Percentiles rank a stretch among this genome's conserved stretches.
Evolutionary conservation across 2,888 invertebrate species (phyloP).

Genomic region (Agrochola circellaris): DNA sequence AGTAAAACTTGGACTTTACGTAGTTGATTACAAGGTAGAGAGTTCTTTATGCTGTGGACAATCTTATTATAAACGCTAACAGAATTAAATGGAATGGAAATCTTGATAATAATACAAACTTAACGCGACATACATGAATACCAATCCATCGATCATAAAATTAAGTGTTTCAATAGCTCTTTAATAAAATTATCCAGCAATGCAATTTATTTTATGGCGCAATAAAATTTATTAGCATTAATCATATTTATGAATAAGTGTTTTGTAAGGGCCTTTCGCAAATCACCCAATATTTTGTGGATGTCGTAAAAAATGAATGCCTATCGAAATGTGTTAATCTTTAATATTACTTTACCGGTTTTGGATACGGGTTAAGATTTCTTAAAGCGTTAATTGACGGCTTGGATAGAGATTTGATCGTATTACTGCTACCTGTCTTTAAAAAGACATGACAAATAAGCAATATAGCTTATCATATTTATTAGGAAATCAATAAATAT

Average conservation of each 20-base stretch:
- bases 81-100: conserved; percentile 41
- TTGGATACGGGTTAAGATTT: conserved; percentile 30
- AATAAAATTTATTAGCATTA: conserved; percentile 52
- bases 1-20: conserved; percentile 31
- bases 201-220: conserved; percentile 50
- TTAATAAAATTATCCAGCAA: conserved; percentile 44
- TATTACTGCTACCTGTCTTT: conserved; percentile 21
- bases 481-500: conserved; percentile 16
- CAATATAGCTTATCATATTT: conserved; percentile 18
- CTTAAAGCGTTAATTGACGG: conserved; percentile 16
- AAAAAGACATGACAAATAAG: conserved; percentile 8
- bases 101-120: conserved; percentile 27
- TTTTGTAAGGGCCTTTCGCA: conserved; percentile 55
- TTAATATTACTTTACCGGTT: conserved; percentile 36
- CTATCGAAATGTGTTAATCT: conserved; percentile 59
- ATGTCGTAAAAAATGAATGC: conserved; percentile 34
- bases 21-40: conserved; percentile 23
- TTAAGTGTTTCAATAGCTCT: conserved; percentile 53
- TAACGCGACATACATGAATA: conserved; percentile 35
- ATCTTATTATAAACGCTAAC: conserved; percentile 25
- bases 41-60: conserved; percentile 6
- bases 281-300: conserved; percentile 45
- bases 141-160: conserved; percentile 47
- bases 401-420: conserved; percentile 21
- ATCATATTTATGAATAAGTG: conserved; percentile 51